Conservation (phyloP, 2,113 vertebrate species). For the Lonchura striata region DNA sequence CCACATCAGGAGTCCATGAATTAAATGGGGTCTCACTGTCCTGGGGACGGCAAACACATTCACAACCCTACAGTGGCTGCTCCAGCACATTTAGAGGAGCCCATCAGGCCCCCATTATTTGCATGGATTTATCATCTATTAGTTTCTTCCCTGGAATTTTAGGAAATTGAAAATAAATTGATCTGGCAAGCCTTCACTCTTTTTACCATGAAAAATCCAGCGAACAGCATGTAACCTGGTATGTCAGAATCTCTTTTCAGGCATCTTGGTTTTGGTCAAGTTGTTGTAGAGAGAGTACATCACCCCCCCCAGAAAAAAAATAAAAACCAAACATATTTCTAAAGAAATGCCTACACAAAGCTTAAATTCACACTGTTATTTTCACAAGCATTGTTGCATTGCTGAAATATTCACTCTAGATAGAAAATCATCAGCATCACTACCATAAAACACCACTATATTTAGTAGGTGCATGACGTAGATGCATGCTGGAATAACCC, state of each 20-base stretch:
- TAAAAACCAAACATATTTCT: neutral
- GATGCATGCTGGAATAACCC: neutral
- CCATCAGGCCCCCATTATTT: neutral
- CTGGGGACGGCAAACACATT: neutral
- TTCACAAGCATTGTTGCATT: neutral
- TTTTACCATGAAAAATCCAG: neutral
- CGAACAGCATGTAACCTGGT: rapidly evolving
- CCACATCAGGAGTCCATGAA: neutral
- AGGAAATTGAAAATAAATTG: neutral
- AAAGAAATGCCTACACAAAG: neutral
- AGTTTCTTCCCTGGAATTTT: neutral
- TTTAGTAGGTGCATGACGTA: neutral
- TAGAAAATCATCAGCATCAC: neutral
- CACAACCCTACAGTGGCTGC: rapidly evolving
- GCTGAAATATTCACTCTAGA: neutral
- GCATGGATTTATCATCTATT: neutral
- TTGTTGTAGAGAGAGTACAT: neutral
- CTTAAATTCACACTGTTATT: neutral
- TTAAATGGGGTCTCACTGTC: neutral
- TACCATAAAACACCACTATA: neutral
- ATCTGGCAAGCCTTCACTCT: neutral
- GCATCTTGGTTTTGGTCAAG: neutral
- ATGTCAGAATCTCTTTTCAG: neutral
- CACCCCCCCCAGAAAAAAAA: rapidly evolving
- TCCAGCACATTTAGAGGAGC: neutral